These are phyloP conservation scores for Delia radicum DNA, from an alignment of 1,140 invertebrate species.

Conservation along the genomic window DNA sequence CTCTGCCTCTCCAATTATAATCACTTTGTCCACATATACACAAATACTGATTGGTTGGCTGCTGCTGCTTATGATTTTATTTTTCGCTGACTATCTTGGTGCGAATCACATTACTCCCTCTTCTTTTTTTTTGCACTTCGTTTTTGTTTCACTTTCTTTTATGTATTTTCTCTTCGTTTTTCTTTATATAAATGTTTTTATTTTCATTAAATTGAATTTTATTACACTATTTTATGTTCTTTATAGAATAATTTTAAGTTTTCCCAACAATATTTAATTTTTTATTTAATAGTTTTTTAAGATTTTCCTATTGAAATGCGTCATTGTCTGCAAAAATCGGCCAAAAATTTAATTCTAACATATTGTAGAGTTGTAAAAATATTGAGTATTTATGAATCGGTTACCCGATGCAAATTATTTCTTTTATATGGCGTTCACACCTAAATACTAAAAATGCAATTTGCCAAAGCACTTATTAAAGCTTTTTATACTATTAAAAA, in stretches of 20 bases:
- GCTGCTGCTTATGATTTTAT: constrained; percentile 5
- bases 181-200: not conserved
- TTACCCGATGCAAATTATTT: too few species aligned
- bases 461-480: too few species aligned
- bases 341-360: too few species aligned
- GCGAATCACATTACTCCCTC: constrained; percentile 17
- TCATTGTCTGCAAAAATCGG: constrained; percentile 13
- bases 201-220: not conserved
- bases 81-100: not conserved
- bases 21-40: constrained; percentile 14
- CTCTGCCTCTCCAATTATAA: not conserved
- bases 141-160: constrained; percentile 5
- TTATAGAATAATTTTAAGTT: not conserved
- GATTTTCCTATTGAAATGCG: constrained; percentile 14
- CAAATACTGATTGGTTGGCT: constrained; percentile 15
- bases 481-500: too few species aligned
- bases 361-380: too few species aligned
- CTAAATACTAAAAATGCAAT: too few species aligned
- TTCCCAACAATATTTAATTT: not conserved
- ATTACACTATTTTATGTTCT: not conserved
- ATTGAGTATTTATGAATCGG: too few species aligned
- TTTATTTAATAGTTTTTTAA: not conserved
- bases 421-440: too few species aligned
- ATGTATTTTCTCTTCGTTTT: not conserved
- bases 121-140: constrained; percentile 15